Conservation (phyloP, 2,113 vertebrate species). For the Paracyprichromis sp. region DNA sequence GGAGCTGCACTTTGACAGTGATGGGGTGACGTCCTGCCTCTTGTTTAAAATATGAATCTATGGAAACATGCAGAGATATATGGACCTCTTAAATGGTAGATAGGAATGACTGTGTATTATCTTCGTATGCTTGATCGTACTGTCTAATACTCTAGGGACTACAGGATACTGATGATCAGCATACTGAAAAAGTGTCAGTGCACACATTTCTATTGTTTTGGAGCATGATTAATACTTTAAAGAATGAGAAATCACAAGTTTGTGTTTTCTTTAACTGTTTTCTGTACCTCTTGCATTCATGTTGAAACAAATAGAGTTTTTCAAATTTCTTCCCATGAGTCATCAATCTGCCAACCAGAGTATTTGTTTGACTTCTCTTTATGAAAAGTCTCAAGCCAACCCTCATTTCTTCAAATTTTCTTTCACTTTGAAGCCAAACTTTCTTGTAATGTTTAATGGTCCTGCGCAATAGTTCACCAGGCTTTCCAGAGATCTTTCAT, state of each 20-base stretch:
- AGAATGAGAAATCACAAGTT: not conserved
- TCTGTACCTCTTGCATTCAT: not conserved
- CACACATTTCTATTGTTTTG: not conserved
- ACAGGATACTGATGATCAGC: not conserved
- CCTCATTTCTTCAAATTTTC: not conserved
- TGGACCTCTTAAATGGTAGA: conserved; percentile 1
- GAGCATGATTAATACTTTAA: not conserved
- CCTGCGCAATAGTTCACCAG: not conserved
- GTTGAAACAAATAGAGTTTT: not conserved
- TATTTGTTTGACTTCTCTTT: not conserved
- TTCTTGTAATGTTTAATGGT: not conserved
- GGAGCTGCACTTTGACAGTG: conserved; percentile 86
- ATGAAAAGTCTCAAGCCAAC: not conserved
- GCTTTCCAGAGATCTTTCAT: not conserved
- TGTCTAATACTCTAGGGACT: not conserved
- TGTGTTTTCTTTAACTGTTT: not conserved
- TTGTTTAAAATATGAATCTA: conserved; percentile 95
- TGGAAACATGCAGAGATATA: conserved; percentile 67
- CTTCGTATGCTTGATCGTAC: not conserved
- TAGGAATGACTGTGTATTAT: not conserved
- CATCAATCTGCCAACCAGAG: not conserved
- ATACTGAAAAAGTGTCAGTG: not conserved
- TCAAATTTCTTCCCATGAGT: not conserved
- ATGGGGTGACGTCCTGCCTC: conserved; percentile 88
- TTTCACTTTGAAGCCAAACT: not conserved